Evolutionary conservation across 2,113 vertebrate genomes (phyloP), one percentile per base, ranked within the genome.

Genomic region (Thomomys bottae): DNA sequence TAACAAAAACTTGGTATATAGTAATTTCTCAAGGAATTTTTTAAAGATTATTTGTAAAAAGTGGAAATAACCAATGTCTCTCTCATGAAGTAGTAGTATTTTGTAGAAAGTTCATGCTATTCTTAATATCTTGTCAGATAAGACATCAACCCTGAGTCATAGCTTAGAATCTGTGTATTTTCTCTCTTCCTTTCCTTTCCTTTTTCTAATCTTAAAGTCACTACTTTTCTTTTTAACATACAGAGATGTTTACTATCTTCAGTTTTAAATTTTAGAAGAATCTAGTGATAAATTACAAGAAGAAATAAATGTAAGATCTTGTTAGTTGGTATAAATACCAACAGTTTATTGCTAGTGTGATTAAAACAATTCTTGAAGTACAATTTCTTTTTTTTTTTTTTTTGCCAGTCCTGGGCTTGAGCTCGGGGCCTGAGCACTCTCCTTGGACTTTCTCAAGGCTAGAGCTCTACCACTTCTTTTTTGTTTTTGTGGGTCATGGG

Each of bases 251-350:
- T 45, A 45, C 45, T 45, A 45, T 45, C 45, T 49, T 76, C 78
- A 91, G 38, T 26, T 90, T 87, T 84, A n/a, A 94, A 17, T n/a
- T n/a, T n/a, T n/a, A n/a, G n/a, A 68, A 88, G 54, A 71, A 88
- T 71, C n/a, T n/a, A 36, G 34, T 66, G 63, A 40, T 68, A 63
- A 28, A 23, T 59, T 84, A 54, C 20, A 73, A 73, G 38, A 86
- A 49, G 76, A 63, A 68, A 18, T 64, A 64, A 86, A 28, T 71
- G 10, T n/a, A 61, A 30, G 8, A 6, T 68, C 34, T 91, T 23
- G 36, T 78, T 78, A 85, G 28, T 89, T 28, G 87, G 30, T 81
- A 34, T 70, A 68, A 71, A 90, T 45, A 92, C 81, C 32, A 83
- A 32, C 12, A 89, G 57, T 30, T 73, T 73, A 54, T 72, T 84